Percentiles rank a stretch among this genome's conserved stretches.
Conservation (phyloP, 2,888 invertebrate genomes). For the Xanthorhoe designata region DNA sequence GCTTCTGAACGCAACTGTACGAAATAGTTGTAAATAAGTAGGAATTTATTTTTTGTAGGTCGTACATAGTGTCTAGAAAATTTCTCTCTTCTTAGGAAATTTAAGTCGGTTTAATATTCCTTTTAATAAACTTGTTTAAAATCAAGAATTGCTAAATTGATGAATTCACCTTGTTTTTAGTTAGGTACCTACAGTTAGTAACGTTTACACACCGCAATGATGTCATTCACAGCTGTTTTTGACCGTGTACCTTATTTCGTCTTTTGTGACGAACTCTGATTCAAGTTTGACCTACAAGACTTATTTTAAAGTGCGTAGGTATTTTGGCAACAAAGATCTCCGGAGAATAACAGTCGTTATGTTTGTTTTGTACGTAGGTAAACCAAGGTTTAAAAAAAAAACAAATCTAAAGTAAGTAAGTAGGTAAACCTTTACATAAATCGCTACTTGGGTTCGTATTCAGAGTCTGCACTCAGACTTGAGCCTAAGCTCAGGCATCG, state of each 20-base stretch:
- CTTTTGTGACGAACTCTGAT: slow-evolving; percentile 9
- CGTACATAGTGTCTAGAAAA: no score
- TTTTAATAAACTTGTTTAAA: no score
- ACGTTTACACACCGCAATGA: slow-evolving; percentile 23
- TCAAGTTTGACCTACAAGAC: slow-evolving; percentile 20
- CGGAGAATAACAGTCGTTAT: background rate
- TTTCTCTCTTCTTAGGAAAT: no score
- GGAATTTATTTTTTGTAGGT: background rate
- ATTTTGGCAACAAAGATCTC: background rate
- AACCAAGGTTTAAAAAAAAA: no score
- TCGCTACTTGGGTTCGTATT: no score
- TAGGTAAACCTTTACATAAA: no score
- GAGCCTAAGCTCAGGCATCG: no score
- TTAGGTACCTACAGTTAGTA: background rate
- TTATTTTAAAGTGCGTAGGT: slow-evolving; percentile 5
- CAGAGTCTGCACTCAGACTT: no score
- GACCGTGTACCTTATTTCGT: slow-evolving; percentile 13
- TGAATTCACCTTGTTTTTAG: background rate
- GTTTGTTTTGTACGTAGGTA: background rate
- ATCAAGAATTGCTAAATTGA: background rate
- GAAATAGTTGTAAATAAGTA: background rate
- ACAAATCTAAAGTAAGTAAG: no score
- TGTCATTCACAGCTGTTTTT: slow-evolving; percentile 31
- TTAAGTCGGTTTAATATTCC: no score
- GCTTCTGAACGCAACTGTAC: slow-evolving; percentile 1